Conservation (phyloP, 2,113 vertebrate genomes). For the Pristiophorus japonicus region DNA sequence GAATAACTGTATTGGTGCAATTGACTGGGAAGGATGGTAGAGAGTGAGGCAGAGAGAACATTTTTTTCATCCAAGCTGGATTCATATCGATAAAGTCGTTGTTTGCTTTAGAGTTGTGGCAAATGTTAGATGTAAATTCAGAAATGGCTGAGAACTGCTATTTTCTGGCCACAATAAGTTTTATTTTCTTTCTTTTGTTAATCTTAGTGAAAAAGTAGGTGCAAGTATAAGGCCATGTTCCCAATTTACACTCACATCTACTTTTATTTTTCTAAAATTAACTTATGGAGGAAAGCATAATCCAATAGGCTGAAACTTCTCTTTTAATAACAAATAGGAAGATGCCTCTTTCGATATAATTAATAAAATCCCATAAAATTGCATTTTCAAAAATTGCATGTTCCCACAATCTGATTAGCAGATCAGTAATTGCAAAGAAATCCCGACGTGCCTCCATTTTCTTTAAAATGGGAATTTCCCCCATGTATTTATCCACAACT, state of each 20-base stretch:
- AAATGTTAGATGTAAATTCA: background rate
- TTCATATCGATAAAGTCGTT: background rate
- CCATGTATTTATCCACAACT: background rate
- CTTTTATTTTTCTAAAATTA: background rate
- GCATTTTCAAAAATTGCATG: background rate
- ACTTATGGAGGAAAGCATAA: background rate
- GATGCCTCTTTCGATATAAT: background rate
- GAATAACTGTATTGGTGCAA: background rate
- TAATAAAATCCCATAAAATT: background rate
- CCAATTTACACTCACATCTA: background rate
- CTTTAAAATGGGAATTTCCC: background rate
- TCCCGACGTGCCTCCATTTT: background rate
- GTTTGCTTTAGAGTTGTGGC: background rate
- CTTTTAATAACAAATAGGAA: background rate
- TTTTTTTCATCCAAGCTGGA: background rate
- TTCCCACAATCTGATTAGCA: background rate
- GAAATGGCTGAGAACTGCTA: background rate
- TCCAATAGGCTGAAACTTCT: background rate
- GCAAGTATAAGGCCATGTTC: background rate
- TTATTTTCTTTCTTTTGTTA: background rate
- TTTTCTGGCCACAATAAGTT: background rate
- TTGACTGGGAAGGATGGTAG: background rate
- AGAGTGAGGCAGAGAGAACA: background rate
- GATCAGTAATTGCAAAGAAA: background rate
- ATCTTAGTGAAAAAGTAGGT: background rate